Evolutionary conservation across 2,113 vertebrate genomes (phyloP), one percentile per base, ranked within the genome.

Genomic region (Geothlypis trichas): DNA sequence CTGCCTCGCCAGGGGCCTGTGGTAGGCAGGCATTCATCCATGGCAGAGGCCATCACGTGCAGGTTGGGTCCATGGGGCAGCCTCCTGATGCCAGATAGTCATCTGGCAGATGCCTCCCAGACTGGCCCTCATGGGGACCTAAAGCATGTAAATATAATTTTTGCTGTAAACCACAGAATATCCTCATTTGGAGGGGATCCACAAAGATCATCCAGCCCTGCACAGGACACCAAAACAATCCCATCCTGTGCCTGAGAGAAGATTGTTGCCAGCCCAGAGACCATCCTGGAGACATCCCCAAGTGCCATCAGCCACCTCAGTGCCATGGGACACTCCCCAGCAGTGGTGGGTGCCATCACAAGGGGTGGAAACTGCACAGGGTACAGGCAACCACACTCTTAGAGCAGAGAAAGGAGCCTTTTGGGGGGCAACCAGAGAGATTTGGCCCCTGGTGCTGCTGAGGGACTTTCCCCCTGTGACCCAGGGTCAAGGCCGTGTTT

Each of bases 1-100:
- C 27, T 82, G 78, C 35, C 35, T 63, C 0, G 0, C 30, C 12
- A 2, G 46, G 10, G 27, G 33, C 49, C 12, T 2, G 9, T 9
- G 35, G 21, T 2, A 5, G 51, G 65, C 73, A 61, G n/a, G 11
- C 47, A 47, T 35, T 63, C 18, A 11, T 42, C 31, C 47, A 49
- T 14, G 2, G 57, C 13, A 13, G 47, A 47, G 42, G 69, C 28
- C 46, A 55, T 73, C 59, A 51, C 0, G 0, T 57, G 83, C 72
- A 16, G 1, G 55, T 65, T 67, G 46, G 6, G 14, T 67, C 41
- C 58, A 24, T 4, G 2, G 16, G 63, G 23, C 30, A 22, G 35
- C 41, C 31, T 76, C 35, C 47, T 69, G 71, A 27, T 62, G 71
- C 21, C 78, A 68, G 51, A 35, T 52, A n/a, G n/a, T n/a, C n/a